Evolutionary conservation across 2,797 vertebrate genomes (phyloP).

Genomic region (Chelon auratus): DNA sequence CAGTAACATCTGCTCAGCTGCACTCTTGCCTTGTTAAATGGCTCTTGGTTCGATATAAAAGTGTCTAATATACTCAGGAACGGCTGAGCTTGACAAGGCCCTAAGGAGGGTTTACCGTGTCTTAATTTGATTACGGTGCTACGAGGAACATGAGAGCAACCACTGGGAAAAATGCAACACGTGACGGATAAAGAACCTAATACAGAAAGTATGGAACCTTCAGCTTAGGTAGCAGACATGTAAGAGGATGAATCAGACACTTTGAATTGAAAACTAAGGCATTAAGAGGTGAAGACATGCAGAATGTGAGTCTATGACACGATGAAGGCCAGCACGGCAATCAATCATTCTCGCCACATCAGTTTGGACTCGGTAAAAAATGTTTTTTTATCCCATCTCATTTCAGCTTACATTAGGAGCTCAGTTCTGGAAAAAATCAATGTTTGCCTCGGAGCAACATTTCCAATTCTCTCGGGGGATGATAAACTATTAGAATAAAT

Average conservation of each 20-base stretch:
- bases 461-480: conserved; percentile 1
- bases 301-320: neutral
- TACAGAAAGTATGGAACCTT: too few species aligned
- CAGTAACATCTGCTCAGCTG: conserved; percentile 47
- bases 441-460: conserved; percentile 12
- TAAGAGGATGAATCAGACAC: neutral
- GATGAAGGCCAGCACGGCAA: too few species aligned
- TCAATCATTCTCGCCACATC: neutral
- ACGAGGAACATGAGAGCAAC: conserved; percentile 26
- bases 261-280: neutral
- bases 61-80: conserved; percentile 35
- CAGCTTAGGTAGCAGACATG: neutral
- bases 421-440: conserved; percentile 8
- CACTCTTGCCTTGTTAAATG: conserved; percentile 39
- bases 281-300: neutral
- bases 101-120: conserved; percentile 37
- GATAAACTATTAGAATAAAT: conserved; percentile 11
- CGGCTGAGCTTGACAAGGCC: conserved; percentile 48
- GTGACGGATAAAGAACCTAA: conserved; percentile 1
- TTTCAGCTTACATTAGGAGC: conserved; percentile 11
- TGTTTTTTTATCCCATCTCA: conserved; percentile 5
- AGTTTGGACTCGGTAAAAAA: neutral
- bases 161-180: conserved; percentile 21
- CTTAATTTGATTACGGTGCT: conserved; percentile 54
- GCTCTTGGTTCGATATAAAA: conserved; percentile 38